Percentiles rank a stretch among this genome's conserved stretches.
These are phyloP conservation scores for Vireo altiloquus DNA, from an alignment of 2,113 vertebrate genomes.

Conservation along the genomic window DNA sequence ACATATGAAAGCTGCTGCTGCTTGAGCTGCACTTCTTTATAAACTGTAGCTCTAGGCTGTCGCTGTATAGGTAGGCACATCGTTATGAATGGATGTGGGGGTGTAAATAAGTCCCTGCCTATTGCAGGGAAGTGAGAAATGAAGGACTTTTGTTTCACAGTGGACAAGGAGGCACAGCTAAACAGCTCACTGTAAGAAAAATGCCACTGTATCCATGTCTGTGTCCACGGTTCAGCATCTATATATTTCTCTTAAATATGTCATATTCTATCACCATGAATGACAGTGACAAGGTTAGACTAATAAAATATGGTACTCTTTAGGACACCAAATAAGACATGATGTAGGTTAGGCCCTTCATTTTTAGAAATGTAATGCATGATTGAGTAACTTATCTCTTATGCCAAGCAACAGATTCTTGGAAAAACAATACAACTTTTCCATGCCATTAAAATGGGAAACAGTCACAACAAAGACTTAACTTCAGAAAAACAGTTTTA, in stretches of 20 bases:
- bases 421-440: constrained; percentile 46
- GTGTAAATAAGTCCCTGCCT: not conserved
- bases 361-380: constrained; percentile 9
- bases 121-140: not conserved
- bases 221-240: not conserved
- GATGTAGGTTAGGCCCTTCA: not conserved
- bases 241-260: not conserved
- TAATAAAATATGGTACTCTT: not conserved
- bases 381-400: not conserved
- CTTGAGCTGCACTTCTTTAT: not conserved
- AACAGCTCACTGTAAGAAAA: not conserved
- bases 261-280: not conserved
- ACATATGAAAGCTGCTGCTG: not conserved
- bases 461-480: constrained; percentile 55
- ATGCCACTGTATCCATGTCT: not conserved
- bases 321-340: not conserved
- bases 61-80: not conserved
- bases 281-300: not conserved
- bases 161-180: not conserved
- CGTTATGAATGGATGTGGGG: not conserved
- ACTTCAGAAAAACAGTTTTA: constrained; percentile 59
- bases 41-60: not conserved
- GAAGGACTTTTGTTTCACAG: not conserved
- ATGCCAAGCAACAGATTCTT: constrained; percentile 56
- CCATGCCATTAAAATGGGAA: constrained; percentile 51